Evolutionary conservation across 2,888 invertebrate genomes (phyloP).

Genomic region (Dasypolia templi): DNA sequence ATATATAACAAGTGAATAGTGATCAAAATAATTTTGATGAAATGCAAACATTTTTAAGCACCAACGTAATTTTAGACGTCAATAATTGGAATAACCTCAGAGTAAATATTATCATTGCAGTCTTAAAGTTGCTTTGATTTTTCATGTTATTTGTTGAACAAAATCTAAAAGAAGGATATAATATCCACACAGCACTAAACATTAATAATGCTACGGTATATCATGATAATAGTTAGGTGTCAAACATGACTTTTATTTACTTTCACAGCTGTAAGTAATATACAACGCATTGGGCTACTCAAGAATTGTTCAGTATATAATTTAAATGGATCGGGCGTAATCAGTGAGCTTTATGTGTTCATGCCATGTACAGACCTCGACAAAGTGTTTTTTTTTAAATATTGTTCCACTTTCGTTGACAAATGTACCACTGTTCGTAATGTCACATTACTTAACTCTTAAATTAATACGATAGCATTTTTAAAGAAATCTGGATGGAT

Average conservation of each 20-base stretch:
- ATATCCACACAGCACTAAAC: not conserved
- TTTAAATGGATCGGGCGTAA: constrained; percentile 40
- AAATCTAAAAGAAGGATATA: not conserved
- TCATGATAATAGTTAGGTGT: constrained; percentile 25
- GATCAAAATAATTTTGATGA: constrained; percentile 17
- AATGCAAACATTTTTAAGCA: constrained; percentile 32
- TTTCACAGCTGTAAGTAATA: constrained; percentile 42
- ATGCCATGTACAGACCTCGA: constrained; percentile 28
- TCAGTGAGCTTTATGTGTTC: constrained; percentile 31
- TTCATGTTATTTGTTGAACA: constrained; percentile 21
- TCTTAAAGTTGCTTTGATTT: constrained; percentile 30
- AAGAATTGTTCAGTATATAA: constrained; percentile 23
- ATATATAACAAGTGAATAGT: constrained; percentile 15
- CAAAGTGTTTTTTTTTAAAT: constrained; percentile 67
- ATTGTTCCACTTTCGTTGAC: constrained; percentile 69
- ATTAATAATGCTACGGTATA: constrained; percentile 3
- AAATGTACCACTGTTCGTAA: constrained; percentile 71
- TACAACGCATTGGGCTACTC: not conserved
- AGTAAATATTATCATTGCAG: constrained; percentile 34
- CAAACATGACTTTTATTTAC: constrained; percentile 47
- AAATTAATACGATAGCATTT: constrained; percentile 42
- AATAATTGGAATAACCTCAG: constrained; percentile 35
- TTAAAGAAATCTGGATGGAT: constrained; percentile 28
- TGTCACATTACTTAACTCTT: constrained; percentile 47
- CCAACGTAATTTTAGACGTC: constrained; percentile 31